Percentiles rank a stretch among this genome's conserved stretches.
These are phyloP conservation scores for Cyprinus carpio DNA, from an alignment of 2,113 vertebrate genomes.

Conservation along the genomic window DNA sequence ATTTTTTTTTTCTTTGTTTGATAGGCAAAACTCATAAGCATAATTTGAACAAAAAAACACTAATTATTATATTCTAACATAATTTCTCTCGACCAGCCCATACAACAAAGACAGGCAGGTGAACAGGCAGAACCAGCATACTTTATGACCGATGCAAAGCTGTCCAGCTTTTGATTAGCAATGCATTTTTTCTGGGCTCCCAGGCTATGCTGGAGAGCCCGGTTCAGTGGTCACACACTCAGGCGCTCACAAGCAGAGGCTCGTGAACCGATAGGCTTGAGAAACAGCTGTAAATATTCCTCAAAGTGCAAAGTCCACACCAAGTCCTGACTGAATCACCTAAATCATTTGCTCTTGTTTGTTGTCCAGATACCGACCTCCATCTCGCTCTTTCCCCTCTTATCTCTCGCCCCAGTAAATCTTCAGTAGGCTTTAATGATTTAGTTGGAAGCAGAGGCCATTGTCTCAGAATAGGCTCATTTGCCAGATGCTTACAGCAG, in stretches of 20 bases:
- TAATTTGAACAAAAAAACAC: neutral
- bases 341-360: constrained; percentile 25
- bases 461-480: constrained; percentile 35
- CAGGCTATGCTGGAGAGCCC: neutral
- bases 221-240: constrained; percentile 11
- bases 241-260: neutral
- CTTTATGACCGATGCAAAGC: constrained; percentile 13
- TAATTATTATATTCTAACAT: neutral
- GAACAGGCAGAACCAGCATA: neutral
- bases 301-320: constrained; percentile 25
- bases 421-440: constrained; percentile 15
- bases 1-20: neutral
- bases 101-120: constrained; percentile 13
- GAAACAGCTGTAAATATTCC: constrained; percentile 23
- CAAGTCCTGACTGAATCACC: constrained; percentile 1
- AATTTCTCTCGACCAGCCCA: neutral
- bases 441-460: constrained; percentile 33
- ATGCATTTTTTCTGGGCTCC: constrained; percentile 21
- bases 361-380: constrained; percentile 21
- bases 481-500: constrained; percentile 19
- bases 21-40: neutral
- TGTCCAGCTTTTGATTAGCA: constrained; percentile 34
- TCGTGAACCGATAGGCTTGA: neutral
- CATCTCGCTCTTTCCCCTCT: constrained; percentile 27
- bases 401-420: constrained; percentile 14